phyloP scores from a whole-genome alignment of 2,113 vertebrate species.

The Porphyrio hochstetteri region DNA sequence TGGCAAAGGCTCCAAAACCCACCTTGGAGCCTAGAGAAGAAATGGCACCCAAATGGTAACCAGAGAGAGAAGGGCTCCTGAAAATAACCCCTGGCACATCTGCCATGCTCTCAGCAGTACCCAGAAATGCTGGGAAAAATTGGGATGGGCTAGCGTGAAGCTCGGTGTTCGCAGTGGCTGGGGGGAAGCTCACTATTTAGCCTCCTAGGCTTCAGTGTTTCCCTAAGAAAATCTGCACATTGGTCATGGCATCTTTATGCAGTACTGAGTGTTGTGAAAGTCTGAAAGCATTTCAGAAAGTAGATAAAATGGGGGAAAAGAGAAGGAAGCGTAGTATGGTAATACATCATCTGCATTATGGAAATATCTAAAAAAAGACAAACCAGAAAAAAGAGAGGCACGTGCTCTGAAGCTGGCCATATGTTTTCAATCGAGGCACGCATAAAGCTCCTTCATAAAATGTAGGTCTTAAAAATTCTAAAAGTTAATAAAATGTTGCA shows the following conservation, averaged over 20 bases:
- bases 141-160: neutral
- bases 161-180: neutral
- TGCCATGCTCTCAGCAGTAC: fast-evolving
- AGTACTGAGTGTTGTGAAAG: neutral
- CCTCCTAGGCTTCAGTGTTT: too few species aligned
- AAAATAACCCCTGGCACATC: neutral
- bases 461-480: conserved; percentile 45
- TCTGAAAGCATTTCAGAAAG: neutral
- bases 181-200: fast-evolving
- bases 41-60: neutral
- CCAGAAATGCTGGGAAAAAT: neutral
- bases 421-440: conserved; percentile 37
- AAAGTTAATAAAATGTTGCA: conserved; percentile 63
- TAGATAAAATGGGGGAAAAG: neutral
- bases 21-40: neutral
- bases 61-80: neutral
- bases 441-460: conserved; percentile 62
- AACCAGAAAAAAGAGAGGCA: neutral
- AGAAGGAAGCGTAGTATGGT: neutral
- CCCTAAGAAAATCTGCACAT: neutral
- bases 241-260: neutral
- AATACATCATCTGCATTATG: neutral
- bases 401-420: neutral
- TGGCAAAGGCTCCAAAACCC: neutral
- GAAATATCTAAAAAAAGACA: neutral